Evolutionary conservation across 2,888 invertebrate genomes (phyloP), one percentile per base, ranked within the genome.

Genomic region (Platycheirus rosarum): DNA sequence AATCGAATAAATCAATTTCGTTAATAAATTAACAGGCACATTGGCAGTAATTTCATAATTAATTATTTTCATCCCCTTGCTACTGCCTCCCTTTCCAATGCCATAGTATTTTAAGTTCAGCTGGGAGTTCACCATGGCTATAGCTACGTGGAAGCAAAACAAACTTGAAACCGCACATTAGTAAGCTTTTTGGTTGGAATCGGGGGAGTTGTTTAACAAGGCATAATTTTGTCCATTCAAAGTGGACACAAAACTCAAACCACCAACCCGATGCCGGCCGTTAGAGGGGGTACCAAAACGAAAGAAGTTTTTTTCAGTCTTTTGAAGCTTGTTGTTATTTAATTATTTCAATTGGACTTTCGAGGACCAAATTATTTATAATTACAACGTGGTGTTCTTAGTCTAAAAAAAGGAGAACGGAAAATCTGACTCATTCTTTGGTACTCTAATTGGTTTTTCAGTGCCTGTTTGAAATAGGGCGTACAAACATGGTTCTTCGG

Each of bases 1-100:
- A 85, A 79, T 86, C 86, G 85, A 86, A 88, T 88, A 88, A 88
- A 89, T 89, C 87, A 88, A 88, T 88, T 89, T 86, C 86, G 88
- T 88, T 88, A 89, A 88, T 88, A 87, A 88, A 87, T 88, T 85
- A 88, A 87, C 86, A 87, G 78, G 84, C 65, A 71, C 84, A 74
- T 80, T 71, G 77, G 75, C 77, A 68, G 69, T 86, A 85, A 87
- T 88, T 87, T 86, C 86, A 87, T 87, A 88, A 88, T 88, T 88
- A 88, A 88, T 88, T 88, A 88, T 87, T 87, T 86, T 85, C 84
- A 65, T 74, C 60, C 76, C 70, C 42, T 42, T 46, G 7, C 68
- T 46, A 9, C 7, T 16, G 13, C 6, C n/a, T n/a, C 1, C 26
- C 6, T 0, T 8, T 1, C 7, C 55, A 37, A 55, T 69, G 35